phyloP scores from a whole-genome alignment of 2,888 invertebrate species.

The Saturnia pavonia region DNA sequence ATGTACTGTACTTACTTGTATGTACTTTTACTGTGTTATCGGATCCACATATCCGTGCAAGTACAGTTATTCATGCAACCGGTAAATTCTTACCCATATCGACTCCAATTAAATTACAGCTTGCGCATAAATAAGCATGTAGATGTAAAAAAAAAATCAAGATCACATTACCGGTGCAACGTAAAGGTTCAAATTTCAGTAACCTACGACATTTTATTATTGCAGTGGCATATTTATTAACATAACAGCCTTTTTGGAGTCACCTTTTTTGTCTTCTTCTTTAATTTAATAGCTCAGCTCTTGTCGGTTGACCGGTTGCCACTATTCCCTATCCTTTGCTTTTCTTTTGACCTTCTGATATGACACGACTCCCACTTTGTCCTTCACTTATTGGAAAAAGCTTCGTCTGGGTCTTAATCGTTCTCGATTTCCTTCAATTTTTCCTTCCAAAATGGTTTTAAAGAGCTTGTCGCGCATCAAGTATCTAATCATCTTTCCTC shows the following conservation, averaged over 20 bases:
- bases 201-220: slow-evolving; percentile 1
- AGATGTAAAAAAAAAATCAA: slow-evolving; percentile 27
- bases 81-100: slow-evolving; percentile 34
- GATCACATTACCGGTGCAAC: slow-evolving; percentile 32
- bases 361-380: no score
- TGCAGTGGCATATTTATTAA: neutral
- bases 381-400: no score
- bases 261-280: no score
- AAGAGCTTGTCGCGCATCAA: no score
- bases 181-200: slow-evolving; percentile 18
- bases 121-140: slow-evolving; percentile 28
- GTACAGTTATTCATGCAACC: slow-evolving; percentile 32
- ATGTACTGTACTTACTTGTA: neutral
- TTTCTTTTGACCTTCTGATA: no score
- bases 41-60: slow-evolving; percentile 17
- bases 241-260: neutral
- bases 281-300: no score
- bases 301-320: no score
- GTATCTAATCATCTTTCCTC: no score
- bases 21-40: slow-evolving; percentile 8
- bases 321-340: no score
- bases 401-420: no score
- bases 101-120: slow-evolving; percentile 40
- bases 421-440: no score
- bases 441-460: no score